Percentiles rank a stretch among this genome's conserved stretches.
phyloP scores from a whole-genome alignment of 2,888 invertebrate genomes.

The Thysanoteuthis rhombus region DNA sequence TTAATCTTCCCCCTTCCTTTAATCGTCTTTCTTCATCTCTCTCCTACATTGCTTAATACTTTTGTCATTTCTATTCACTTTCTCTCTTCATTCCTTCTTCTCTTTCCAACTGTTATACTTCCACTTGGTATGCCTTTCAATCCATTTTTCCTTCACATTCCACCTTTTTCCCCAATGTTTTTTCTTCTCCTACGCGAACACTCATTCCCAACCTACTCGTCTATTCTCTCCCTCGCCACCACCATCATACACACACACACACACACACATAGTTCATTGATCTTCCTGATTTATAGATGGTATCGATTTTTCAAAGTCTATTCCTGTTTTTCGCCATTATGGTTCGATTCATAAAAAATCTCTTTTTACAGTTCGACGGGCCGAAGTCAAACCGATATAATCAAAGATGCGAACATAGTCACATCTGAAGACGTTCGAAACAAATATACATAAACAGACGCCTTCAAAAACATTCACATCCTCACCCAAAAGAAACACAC shows the following conservation, averaged over 20 bases:
- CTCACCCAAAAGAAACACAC: background rate
- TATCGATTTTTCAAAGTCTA: background rate
- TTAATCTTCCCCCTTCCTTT: too few relatives aligned
- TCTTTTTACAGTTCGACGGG: slow-evolving; percentile 12
- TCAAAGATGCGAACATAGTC: background rate
- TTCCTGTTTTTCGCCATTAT: slow-evolving; percentile 12
- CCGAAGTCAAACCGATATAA: background rate
- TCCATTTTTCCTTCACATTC: background rate
- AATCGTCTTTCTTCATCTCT: too few relatives aligned
- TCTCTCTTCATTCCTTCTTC: background rate
- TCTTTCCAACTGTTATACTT: background rate
- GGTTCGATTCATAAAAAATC: background rate
- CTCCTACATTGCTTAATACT: too few relatives aligned
- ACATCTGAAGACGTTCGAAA: background rate
- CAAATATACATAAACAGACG: background rate
- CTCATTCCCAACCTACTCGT: too few relatives aligned
- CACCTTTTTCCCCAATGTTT: background rate
- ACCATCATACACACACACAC: too few relatives aligned
- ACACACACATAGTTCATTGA: too few relatives aligned
- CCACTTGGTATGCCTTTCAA: background rate
- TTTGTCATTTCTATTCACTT: too few relatives aligned
- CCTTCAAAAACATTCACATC: background rate
- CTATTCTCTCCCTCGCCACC: too few relatives aligned
- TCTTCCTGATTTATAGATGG: background rate
- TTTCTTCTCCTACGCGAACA: background rate